Conservation (phyloP, 2,888 invertebrate species). For the Eueremaeus valkanovi region DNA sequence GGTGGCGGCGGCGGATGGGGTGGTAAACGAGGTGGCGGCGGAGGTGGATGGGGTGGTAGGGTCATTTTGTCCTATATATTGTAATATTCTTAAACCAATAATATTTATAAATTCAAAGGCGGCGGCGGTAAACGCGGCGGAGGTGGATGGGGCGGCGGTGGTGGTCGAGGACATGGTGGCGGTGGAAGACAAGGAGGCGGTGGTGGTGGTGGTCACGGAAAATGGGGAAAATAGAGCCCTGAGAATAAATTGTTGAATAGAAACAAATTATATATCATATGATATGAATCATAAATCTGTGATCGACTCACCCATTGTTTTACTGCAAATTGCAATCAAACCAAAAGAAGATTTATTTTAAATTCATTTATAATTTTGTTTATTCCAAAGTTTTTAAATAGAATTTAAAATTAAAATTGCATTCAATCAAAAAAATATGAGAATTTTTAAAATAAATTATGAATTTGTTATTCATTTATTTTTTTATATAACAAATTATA, state of each 20-base stretch:
- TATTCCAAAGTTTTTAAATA: no score
- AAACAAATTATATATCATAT: neutral
- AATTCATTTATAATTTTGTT: no score
- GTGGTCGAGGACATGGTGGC: neutral
- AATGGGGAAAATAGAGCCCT: neutral
- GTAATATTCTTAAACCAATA: no score
- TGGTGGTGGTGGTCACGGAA: neutral
- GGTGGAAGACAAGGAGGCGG: neutral
- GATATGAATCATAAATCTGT: neutral
- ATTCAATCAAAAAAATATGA: no score
- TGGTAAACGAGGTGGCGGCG: neutral
- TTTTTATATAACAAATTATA: no score
- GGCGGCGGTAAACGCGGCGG: neutral
- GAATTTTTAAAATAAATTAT: no score
- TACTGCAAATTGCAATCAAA: no score
- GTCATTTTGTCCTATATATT: no score
- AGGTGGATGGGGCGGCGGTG: neutral
- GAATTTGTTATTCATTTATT: no score
- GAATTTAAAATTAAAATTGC: no score
- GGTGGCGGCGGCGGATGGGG: neutral
- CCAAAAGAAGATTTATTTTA: no score
- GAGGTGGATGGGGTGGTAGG: neutral
- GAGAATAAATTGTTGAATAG: neutral
- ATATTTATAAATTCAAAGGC: no score
- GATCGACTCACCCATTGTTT: neutral